Conservation (phyloP, 1,140 invertebrate genomes). For the Thalassaphorura encarpata region DNA sequence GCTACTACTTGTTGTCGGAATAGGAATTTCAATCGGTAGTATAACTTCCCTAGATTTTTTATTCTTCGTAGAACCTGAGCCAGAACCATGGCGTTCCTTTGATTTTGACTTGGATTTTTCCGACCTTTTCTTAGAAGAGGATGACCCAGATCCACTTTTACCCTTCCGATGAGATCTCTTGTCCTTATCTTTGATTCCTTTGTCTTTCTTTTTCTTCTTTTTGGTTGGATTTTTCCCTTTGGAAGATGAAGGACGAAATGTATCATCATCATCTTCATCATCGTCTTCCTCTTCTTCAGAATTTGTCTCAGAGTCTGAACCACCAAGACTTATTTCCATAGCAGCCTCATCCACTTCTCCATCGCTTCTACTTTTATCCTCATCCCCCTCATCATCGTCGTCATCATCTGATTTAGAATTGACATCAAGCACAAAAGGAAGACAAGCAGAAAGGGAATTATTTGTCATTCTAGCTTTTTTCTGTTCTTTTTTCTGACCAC, state of each 20-base stretch:
- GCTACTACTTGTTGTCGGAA: conserved; percentile 5
- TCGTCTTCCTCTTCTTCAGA: conserved; percentile 1
- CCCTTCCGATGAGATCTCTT: no score
- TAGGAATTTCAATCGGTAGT: neutral
- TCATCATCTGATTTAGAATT: conserved; percentile 6
- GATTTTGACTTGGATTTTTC: neutral
- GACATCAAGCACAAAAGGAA: conserved; percentile 8
- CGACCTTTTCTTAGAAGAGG: neutral
- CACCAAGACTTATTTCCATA: neutral
- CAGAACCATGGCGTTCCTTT: neutral
- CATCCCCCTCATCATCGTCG: conserved; percentile 10
- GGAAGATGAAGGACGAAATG: neutral
- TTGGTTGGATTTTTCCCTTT: neutral
- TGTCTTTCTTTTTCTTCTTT: neutral
- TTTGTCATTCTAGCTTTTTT: conserved; percentile 34
- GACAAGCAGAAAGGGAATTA: conserved; percentile 25
- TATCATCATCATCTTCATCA: no score
- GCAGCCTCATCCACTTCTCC: neutral
- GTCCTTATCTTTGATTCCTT: neutral
- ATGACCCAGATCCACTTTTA: neutral
- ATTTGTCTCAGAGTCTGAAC: neutral
- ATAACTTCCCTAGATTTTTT: conserved; percentile 4
- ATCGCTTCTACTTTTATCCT: neutral
- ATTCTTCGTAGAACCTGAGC: conserved; percentile 4
- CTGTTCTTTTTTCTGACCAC: neutral